Percentiles rank a stretch among this genome's conserved stretches.
phyloP scores from a whole-genome alignment of 2,888 invertebrate genomes.

The Biston betularia region DNA sequence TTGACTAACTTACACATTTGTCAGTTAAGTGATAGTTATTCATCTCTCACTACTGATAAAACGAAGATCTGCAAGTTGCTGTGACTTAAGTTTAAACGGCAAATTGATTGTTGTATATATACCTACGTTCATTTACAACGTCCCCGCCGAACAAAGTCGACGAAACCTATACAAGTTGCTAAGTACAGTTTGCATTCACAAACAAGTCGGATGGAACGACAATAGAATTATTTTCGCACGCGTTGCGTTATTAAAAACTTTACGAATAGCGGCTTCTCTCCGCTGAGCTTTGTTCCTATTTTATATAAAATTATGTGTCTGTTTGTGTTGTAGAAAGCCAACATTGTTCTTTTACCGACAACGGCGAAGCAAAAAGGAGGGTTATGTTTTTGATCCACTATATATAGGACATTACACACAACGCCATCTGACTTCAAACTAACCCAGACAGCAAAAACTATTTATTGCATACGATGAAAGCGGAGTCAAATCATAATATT shows the following conservation, averaged over 20 bases:
- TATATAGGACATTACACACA: too few relatives aligned
- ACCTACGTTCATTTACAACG: neutral
- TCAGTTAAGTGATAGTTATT: too few relatives aligned
- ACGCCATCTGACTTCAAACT: too few relatives aligned
- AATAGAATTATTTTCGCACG: conserved; percentile 50
- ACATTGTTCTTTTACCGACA: neutral
- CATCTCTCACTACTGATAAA: too few relatives aligned
- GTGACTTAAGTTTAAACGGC: neutral
- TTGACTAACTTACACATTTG: too few relatives aligned
- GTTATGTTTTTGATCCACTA: too few relatives aligned
- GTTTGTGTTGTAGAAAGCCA: neutral
- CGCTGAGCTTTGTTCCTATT: conserved; percentile 32
- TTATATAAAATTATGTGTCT: neutral
- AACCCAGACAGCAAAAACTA: too few relatives aligned
- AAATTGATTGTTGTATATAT: neutral
- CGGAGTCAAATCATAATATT: too few relatives aligned
- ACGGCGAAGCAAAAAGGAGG: too few relatives aligned
- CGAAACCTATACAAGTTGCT: conserved; percentile 7
- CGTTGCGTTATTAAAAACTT: conserved; percentile 52
- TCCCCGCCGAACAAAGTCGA: conserved; percentile 1
- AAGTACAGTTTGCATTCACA: conserved; percentile 27
- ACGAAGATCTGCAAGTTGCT: neutral
- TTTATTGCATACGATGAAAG: too few relatives aligned
- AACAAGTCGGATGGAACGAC: conserved; percentile 49
- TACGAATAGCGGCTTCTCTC: conserved; percentile 44